A percentile compares a stretch with the other conserved stretches of the same genome.
phyloP scores from a whole-genome alignment of 2,113 vertebrate species.

The Theristicus caerulescens region DNA sequence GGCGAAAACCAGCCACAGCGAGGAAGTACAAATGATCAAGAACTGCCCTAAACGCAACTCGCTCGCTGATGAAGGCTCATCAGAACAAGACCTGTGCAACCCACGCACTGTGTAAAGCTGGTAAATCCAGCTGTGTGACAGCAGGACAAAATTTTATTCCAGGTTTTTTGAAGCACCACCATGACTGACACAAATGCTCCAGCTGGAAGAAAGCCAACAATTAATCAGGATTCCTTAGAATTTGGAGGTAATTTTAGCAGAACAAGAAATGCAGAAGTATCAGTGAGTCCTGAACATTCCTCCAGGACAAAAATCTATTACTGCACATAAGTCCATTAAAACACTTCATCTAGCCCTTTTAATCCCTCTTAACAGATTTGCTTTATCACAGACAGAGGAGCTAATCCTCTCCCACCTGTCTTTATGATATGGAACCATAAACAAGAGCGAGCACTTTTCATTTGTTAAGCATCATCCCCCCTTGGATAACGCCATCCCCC shows the following conservation, averaged over 20 bases:
- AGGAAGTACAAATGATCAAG: not conserved
- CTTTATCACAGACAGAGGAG: constrained; percentile 23
- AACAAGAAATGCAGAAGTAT: constrained; percentile 34
- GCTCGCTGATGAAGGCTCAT: not conserved
- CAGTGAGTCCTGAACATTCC: constrained; percentile 5
- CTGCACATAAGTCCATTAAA: constrained; percentile 39
- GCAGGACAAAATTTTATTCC: not conserved
- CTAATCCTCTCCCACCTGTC: constrained; percentile 52
- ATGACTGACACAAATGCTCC: constrained; percentile 20
- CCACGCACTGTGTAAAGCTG: not conserved
- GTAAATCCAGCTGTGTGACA: not conserved
- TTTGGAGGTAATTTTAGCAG: constrained; percentile 24
- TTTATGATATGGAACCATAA: constrained; percentile 1
- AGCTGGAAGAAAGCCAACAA: constrained; percentile 36
- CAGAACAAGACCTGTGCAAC: not conserved
- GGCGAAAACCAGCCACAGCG: not conserved
- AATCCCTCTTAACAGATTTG: constrained; percentile 48
- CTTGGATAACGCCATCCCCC: accelerated
- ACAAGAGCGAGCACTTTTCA: not conserved
- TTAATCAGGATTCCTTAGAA: not conserved
- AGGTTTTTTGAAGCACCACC: not conserved
- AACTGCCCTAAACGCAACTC: not conserved
- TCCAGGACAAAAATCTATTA: constrained; percentile 45
- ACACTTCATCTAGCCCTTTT: constrained; percentile 17
- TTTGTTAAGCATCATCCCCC: not conserved